Evolutionary conservation across 2,888 invertebrate genomes (phyloP), one percentile per base, ranked within the genome.

Genomic region (Drosophila conformis): DNA sequence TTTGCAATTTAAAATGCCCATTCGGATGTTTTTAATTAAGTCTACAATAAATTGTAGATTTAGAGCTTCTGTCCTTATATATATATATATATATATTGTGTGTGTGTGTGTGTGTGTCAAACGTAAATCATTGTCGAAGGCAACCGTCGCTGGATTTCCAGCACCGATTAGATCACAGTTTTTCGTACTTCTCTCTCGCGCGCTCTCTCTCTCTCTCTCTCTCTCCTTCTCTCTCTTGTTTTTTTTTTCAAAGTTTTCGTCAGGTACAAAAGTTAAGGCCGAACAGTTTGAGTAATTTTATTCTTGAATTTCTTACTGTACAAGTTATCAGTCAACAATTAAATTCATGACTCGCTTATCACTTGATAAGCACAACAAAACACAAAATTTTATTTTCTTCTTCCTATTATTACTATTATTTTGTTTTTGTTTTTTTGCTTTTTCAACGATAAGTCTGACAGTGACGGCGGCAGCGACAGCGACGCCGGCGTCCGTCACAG

Each of bases 1-100:
- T 85, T 85, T 90, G 87, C 90, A 89, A 90, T 73, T 73, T 90
- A 77, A 87, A 86, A 90, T 89, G 38, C 56, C 56, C 27, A 25
- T 59, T 62, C 51, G 53, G 65, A 61, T 81, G 73, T 38, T 70
- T 70, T 75, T 84, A 84, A 81, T 89, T 69, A 84, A 84, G 72
- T 64, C 63, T 31, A 21, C 42, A 52, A 46, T 38, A 40, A 71
- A 58, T 63, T 56, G 58, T 62, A 36, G 49, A 68, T 63, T 35
- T 60, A n/a, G 27, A 46, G 66, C 73, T 75, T 40, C 78, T 68
- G 73, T 73, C 73, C 67, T 29, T 21, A 35, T 54, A 53, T 27
- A 31, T 29, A n/a, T 40, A n/a, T 38, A 10, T 8, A 31, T 31
- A 27, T 27, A 27, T 27, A 27, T 3, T 27, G 8, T 8, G 8